A percentile compares a stretch with the other conserved stretches of the same genome.
phyloP scores from a whole-genome alignment of 2,888 invertebrate genomes.

The Caenorhabditis panamensis region DNA sequence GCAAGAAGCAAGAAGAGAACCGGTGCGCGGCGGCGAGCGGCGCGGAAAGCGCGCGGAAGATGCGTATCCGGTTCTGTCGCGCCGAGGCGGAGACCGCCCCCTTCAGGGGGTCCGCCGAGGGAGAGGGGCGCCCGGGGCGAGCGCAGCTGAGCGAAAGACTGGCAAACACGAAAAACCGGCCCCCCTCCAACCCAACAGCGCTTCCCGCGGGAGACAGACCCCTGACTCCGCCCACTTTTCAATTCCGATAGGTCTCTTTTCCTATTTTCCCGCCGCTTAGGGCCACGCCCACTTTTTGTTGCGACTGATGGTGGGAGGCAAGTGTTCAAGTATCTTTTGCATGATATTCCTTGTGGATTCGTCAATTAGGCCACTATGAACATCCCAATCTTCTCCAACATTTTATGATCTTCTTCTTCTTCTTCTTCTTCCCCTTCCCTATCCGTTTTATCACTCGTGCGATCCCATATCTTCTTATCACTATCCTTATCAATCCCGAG shows the following conservation, averaged over 20 bases:
- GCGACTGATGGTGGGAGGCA: not conserved
- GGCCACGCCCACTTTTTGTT: not conserved
- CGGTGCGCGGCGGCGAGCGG: conserved; percentile 31
- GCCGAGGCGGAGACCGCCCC: not conserved
- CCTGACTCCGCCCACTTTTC: conserved; percentile 6
- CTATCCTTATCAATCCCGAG: too few species aligned
- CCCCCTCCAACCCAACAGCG: not conserved
- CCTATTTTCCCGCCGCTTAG: not conserved
- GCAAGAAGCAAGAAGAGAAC: conserved; percentile 28
- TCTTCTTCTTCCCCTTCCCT: not conserved
- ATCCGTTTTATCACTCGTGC: too few species aligned
- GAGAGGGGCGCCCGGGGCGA: not conserved
- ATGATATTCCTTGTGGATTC: not conserved
- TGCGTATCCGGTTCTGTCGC: conserved; percentile 33
- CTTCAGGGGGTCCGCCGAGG: conserved; percentile 3
- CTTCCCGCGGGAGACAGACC: conserved; percentile 1
- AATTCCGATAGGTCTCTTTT: conserved; percentile 4
- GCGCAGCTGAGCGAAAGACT: conserved; percentile 15
- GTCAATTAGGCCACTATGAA: not conserved
- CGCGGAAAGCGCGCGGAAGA: conserved; percentile 1
- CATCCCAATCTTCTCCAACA: too few species aligned
- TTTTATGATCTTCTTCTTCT: not conserved
- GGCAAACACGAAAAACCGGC: conserved; percentile 60
- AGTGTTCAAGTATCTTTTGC: not conserved
- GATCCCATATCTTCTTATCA: too few species aligned